phyloP scores from a whole-genome alignment of 2,797 vertebrate genomes.

The Phataginus tricuspis region DNA sequence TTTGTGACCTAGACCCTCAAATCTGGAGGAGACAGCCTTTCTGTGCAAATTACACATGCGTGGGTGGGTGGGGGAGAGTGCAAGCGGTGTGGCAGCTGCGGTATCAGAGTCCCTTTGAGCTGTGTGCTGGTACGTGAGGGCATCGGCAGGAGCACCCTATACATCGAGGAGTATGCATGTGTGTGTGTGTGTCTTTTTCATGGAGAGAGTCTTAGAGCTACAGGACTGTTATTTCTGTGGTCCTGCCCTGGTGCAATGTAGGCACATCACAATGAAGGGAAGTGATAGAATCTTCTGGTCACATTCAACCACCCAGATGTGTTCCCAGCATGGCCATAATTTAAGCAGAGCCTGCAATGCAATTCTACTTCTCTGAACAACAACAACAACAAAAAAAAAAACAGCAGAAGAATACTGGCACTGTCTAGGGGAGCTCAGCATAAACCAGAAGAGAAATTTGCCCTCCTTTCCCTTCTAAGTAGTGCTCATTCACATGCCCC shows the following conservation, averaged over 20 bases:
- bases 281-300: background rate
- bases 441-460: background rate
- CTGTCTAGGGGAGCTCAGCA: background rate
- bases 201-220: background rate
- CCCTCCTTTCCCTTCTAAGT: background rate
- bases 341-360: background rate
- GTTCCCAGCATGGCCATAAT: background rate
- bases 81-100: fast-evolving
- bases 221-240: background rate
- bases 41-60: background rate
- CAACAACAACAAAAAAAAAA: background rate
- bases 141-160: background rate
- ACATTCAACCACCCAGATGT: background rate
- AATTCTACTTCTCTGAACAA: background rate
- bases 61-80: background rate
- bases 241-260: background rate
- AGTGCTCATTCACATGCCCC: background rate
- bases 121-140: background rate
- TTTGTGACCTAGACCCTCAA: background rate
- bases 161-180: background rate
- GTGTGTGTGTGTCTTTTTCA: background rate
- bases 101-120: background rate
- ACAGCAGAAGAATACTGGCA: background rate
- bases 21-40: background rate
- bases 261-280: background rate